phyloP scores from a whole-genome alignment of 37 sponge, comb jelly and placozoan genomes.

The Trichoplax adhaerens region DNA sequence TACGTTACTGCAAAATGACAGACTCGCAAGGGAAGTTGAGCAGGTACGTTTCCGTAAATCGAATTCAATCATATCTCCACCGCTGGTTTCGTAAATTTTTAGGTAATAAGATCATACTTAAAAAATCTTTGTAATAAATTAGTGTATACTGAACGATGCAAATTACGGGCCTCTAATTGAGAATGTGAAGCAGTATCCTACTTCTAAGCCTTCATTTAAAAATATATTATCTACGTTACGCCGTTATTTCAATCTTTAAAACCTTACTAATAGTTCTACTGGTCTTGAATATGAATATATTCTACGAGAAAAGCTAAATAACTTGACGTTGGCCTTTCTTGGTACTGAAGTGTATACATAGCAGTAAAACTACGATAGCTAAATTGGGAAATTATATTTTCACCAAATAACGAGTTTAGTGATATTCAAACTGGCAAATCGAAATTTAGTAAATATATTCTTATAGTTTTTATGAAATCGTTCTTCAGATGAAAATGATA shows the following conservation, averaged over 20 bases:
- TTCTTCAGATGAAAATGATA: constrained; percentile 34
- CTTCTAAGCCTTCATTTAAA: neutral
- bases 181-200: constrained; percentile 57
- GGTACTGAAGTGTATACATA: neutral
- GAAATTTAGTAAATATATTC: neutral
- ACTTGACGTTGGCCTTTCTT: constrained; percentile 23
- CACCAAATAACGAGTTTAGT: neutral
- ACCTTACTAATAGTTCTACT: constrained; percentile 14
- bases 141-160: constrained; percentile 47
- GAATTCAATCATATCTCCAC: too few relatives aligned
- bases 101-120: too few relatives aligned
- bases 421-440: neutral
- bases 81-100: too few relatives aligned
- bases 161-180: constrained; percentile 65
- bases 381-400: too few relatives aligned
- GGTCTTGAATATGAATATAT: constrained; percentile 56
- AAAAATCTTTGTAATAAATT: neutral
- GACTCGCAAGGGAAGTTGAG: too few relatives aligned
- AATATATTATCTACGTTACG: neutral
- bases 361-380: neutral
- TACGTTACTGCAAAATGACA: too few relatives aligned
- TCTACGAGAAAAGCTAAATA: constrained; percentile 29
- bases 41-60: too few relatives aligned
- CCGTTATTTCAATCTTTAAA: neutral
- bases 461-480: constrained; percentile 1